Conservation (phyloP, 2,113 vertebrate genomes). For the Dicentrarchus labrax region DNA sequence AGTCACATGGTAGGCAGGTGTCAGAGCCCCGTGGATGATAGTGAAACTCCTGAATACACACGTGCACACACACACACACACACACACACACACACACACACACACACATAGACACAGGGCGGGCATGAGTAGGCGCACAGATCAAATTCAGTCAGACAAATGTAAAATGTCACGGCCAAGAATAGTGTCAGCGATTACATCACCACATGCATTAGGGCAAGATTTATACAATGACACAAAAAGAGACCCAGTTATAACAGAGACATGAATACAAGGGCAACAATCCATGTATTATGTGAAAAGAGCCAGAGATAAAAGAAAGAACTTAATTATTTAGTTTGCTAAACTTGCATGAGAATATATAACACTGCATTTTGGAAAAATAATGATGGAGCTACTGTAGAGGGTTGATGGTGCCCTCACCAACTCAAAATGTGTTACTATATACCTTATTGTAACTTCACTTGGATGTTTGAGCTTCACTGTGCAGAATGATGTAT, state of each 20-base stretch:
- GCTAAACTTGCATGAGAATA: neutral
- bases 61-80: neutral
- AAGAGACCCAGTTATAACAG: neutral
- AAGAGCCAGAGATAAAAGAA: neutral
- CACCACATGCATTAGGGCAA: neutral
- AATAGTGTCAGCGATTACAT: constrained; percentile 17
- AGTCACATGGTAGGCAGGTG: constrained; percentile 95
- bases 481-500: neutral
- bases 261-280: neutral
- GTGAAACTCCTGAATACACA: constrained; percentile 92
- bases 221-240: constrained; percentile 5
- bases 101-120: neutral
- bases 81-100: constrained; percentile 21
- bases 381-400: neutral
- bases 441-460: neutral
- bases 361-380: neutral
- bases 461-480: neutral
- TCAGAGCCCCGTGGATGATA: constrained; percentile 90
- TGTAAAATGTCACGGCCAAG: constrained; percentile 21
- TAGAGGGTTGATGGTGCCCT: too few species aligned
- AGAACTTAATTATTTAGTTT: neutral
- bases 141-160: neutral
- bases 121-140: neutral
- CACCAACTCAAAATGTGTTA: neutral
- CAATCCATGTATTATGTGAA: neutral